Conservation (phyloP, 2,113 vertebrate species). For the Plestiodon gilberti region DNA sequence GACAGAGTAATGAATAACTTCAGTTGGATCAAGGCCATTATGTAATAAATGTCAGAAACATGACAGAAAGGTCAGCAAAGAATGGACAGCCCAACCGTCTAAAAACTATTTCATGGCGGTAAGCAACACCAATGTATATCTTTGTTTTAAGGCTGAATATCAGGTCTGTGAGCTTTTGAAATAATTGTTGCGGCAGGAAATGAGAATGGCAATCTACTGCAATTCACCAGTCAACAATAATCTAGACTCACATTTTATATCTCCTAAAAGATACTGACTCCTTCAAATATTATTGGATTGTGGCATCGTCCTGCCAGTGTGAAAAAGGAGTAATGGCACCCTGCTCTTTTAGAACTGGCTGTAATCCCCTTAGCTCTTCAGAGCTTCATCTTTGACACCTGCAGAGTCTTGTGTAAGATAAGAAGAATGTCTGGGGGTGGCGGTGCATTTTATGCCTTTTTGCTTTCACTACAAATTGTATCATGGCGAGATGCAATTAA, state of each 20-base stretch:
- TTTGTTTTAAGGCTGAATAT: neutral
- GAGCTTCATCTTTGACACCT: slow-evolving; percentile 7
- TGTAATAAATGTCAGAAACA: neutral
- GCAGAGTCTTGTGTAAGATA: neutral
- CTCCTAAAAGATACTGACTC: slow-evolving; percentile 44
- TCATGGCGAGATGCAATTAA: neutral
- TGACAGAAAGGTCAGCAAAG: neutral
- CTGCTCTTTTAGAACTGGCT: slow-evolving; percentile 13
- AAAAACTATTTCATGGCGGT: neutral
- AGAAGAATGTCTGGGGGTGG: neutral
- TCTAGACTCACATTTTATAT: slow-evolving; percentile 29
- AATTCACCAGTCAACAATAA: slow-evolving; percentile 41
- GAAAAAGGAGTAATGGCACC: slow-evolving; percentile 39
- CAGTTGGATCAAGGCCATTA: neutral
- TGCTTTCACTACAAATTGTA: slow-evolving; percentile 8
- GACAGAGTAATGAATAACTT: neutral
- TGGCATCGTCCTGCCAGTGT: slow-evolving; percentile 15
- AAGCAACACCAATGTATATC: neutral
- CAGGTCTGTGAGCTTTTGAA: neutral
- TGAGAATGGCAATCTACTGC: neutral
- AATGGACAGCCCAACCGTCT: neutral
- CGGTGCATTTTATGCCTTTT: slow-evolving; percentile 4
- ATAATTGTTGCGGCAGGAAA: neutral
- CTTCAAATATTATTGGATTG: slow-evolving; percentile 39
- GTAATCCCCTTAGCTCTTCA: slow-evolving; percentile 27